Evolutionary conservation across 2,888 invertebrate genomes (phyloP), one percentile per base, ranked within the genome.

Genomic region (Lucinisca nassula): DNA sequence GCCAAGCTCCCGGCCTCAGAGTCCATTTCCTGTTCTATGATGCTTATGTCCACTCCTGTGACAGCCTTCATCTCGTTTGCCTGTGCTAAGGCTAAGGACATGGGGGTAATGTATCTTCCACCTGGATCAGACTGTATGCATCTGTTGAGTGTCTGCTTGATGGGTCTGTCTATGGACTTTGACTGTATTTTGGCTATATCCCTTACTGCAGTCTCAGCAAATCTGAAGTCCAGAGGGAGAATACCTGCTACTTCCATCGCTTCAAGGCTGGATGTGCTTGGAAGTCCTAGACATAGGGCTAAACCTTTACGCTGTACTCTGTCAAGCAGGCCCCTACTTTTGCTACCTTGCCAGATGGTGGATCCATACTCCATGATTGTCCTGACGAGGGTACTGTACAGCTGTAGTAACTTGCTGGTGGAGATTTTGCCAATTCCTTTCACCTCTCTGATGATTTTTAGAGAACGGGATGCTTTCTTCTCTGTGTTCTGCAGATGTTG

Each of bases 221-320:
- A 37, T 24, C 75, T 73, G 2, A 84, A 37, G 30, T 84, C 84
- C 14, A 84, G 38, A 70, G 84, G 82, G 2, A 55, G 37, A 12
- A 79, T 30, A 6, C 58, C 51, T 10, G 78, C 40, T 21, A 83
- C 73, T 51, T 83, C 78, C 27, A 58, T 4, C 21, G 73, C 78
- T 21, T 78, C 78, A n/a, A 17, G 12, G 38, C 83, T 73, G 17
- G 38, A 24, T 3, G 83, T 58, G 17, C 30, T 40, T 1, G 51
- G 61, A n/a, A 73, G 37, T 12, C 78, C 79, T 1, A 83, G 76
- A 37, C 77, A 82, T 8, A 72, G 21, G 27, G 37, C 37, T 0
- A 82, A 30, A 3, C 70, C 70, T 58, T 83, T 78, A 30, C 79
- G 78, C 30, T 83, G 83, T n/a, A 83, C 45, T 40, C 70, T 73